Evolutionary conservation across 2,888 invertebrate species (phyloP).

Genomic region (Nemotelus pantherinus): DNA sequence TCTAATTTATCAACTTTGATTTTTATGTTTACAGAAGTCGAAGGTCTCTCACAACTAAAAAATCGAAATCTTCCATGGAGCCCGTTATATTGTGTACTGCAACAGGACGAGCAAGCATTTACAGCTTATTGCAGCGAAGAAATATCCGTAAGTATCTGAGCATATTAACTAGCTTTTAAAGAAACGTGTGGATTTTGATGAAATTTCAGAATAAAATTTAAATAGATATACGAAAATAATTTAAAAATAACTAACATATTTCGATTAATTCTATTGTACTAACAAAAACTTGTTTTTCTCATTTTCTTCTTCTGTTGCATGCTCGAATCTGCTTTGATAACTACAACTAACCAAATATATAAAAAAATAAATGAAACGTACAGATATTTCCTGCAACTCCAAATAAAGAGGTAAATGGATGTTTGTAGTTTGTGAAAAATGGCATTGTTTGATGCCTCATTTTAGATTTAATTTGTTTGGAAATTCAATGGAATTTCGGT

Average conservation of each 20-base stretch:
- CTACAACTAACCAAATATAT: not conserved
- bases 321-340: slow-evolving; percentile 25
- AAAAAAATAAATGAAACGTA: slow-evolving; percentile 18
- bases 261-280: not conserved
- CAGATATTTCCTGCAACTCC: slow-evolving; percentile 65
- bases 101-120: slow-evolving; percentile 76
- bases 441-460: too few relatives aligned
- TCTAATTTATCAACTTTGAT: not conserved
- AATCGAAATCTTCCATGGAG: slow-evolving; percentile 69
- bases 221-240: not conserved
- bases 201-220: not conserved
- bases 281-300: slow-evolving; percentile 15
- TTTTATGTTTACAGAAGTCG: slow-evolving; percentile 60
- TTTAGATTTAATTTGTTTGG: too few relatives aligned
- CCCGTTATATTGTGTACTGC: slow-evolving; percentile 77
- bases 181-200: not conserved
- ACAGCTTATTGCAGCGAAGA: slow-evolving; percentile 78
- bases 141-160: slow-evolving; percentile 71
- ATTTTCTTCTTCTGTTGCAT: slow-evolving; percentile 16
- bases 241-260: slow-evolving; percentile 6
- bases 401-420: slow-evolving; percentile 64
- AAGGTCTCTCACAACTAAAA: slow-evolving; percentile 64
- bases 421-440: not conserved
- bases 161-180: not conserved
- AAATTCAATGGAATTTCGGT: too few relatives aligned